Base-by-base conservation (phyloP, 2,888 invertebrate species). In the Cecidostiba fungosa region DNA sequence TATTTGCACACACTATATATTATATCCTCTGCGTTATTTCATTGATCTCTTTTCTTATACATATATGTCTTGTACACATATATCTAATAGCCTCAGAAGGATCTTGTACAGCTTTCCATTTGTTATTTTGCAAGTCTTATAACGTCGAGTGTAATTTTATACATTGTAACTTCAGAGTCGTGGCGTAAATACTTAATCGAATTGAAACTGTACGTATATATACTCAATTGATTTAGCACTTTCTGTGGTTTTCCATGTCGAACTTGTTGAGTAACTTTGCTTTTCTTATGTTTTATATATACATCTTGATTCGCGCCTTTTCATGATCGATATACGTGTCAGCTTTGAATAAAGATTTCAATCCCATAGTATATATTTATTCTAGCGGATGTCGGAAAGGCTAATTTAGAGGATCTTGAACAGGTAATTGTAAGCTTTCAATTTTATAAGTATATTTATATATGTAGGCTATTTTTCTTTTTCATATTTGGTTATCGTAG, bases 361-460 rank as follows among this genome's bases (percentile, higher is more conserved):
- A 50, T 19, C 50, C 50, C 47, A 16, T 16, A 16, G 16, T 50
- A 19, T 59, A 77, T 29, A n/a, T 66, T 39, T 72, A n/a, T 23
- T 80, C 16, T 80, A 76, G 76, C 79, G 59, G 43, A 54, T 84
- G 74, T 80, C 66, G 66, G 54, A 80, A 80, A 77, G 8, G n/a
- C 19, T 62, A 66, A 50, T 50, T 81, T 70, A 72, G 72, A 74
- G 54, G 50, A 74, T 82, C 43, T 29, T 78, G 6, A 85, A 82
- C 82, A 82, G 82, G 82, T 85, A 82, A 82, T 54, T 77, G 66
- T 54, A 78, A 81, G 59, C 12, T 82, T 82, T 54, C 4, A 81
- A 77, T 85, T 79, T 84, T 76, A 77, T 81, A 81, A 14, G 19
- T 76, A 80, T 32, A 47, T 79, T 74, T n/a, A 47, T 39, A 8